Conservation (phyloP, 2,797 vertebrate species). For the Centroberyx gerrardi region DNA sequence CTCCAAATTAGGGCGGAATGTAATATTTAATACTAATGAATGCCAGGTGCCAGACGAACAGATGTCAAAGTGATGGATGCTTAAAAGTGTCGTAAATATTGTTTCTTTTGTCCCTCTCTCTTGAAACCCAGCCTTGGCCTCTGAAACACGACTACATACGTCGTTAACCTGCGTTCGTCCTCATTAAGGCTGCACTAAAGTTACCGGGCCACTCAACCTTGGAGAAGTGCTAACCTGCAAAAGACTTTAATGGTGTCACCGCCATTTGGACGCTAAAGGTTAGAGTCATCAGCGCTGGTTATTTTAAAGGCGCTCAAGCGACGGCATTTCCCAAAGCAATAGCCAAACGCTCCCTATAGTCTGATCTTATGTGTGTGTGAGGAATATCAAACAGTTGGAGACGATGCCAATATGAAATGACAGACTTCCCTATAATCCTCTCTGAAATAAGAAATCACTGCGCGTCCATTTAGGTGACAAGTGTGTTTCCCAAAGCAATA, state of each 20-base stretch:
- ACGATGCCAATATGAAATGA: neutral
- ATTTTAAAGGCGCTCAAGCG: constrained; percentile 51
- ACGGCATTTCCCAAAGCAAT: constrained; percentile 18
- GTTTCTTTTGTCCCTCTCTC: constrained; percentile 76
- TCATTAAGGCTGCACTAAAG: constrained; percentile 85
- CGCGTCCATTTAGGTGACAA: constrained; percentile 25
- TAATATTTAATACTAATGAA: constrained; percentile 84
- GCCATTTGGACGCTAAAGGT: constrained; percentile 66
- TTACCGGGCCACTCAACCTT: constrained; percentile 73
- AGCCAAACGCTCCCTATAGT: constrained; percentile 24
- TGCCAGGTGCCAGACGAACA: constrained; percentile 83
- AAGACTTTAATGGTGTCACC: constrained; percentile 78
- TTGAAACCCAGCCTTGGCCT: constrained; percentile 67
- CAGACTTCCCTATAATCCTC: neutral
- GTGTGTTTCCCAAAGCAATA: no score
- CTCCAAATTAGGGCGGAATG: constrained; percentile 73
- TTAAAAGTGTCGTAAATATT: constrained; percentile 85
- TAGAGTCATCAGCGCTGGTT: constrained; percentile 66
- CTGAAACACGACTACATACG: constrained; percentile 79
- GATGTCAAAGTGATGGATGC: constrained; percentile 87
- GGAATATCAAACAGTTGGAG: constrained; percentile 24
- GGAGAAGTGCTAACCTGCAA: constrained; percentile 82
- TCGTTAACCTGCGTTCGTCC: constrained; percentile 85
- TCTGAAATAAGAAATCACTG: no score
- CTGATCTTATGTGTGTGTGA: constrained; percentile 35